Evolutionary conservation across 2,888 invertebrate genomes (phyloP), one percentile per base, ranked within the genome.

Genomic region (Stenodema calcarata): DNA sequence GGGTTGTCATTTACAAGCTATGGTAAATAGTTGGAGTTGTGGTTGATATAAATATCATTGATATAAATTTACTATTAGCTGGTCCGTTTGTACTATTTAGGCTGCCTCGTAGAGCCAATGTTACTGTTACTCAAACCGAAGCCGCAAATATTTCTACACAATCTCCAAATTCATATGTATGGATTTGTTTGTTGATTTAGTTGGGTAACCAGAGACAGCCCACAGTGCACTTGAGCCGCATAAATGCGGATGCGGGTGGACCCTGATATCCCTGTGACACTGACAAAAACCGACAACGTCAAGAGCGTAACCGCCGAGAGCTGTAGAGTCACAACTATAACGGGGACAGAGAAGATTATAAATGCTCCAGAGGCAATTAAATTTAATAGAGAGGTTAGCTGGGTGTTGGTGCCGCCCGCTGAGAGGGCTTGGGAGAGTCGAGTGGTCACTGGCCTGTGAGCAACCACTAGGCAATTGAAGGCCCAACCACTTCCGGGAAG

Each of bases 351-450:
- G 44, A 44, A 42, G 78, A 44, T 82, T 82, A 82, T 82, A 69
- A 82, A 82, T 82, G 82, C 82, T 82, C 62, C 70, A 16, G 69
- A 35, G 69, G 82, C 82, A 69, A 82, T 82, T 82, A 82, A 82
- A 82, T 82, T 82, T 82, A 82, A 82, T 82, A 82, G 82, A 82
- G 82, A 42, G 78, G 78, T 78, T 78, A 44, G 78, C 78, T 42
- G 78, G 78, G 18, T 78, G 78, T 78, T 44, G 35, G 27, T 18
- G n/a, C 27, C 44, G 18, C 9, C 14, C 4, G 23, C 41, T 35
- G 41, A 41, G 44, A 78, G 78, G 78, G 78, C 78, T 78, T 78
- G 41, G 78, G 78, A 16, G 42, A 78, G 78, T 78, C 42, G 44
- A 78, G 78, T 78, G 78, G 78, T 44, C 23, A 23, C 27, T 18